Evolutionary conservation across 2,113 vertebrate species (phyloP), one percentile per base, ranked within the genome.

Genomic region (Ursus arctos): DNA sequence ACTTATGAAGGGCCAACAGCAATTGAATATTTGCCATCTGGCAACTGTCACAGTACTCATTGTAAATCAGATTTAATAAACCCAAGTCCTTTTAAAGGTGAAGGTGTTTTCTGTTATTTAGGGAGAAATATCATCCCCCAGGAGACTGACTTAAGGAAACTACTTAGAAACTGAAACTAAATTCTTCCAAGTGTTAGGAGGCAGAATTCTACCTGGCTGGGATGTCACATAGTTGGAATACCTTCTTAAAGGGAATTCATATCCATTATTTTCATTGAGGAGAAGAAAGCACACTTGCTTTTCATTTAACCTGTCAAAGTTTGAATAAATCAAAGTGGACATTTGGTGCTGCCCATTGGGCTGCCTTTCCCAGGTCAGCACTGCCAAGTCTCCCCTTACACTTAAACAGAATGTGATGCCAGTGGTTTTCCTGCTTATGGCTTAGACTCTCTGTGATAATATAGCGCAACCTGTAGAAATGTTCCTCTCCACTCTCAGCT

Each of bases 1-100:
- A 81, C 83, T 97, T 92, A 84, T 33, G 92, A 96, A 86, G 65
- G 74, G 33, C 67, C 91, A 94, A 83, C 63, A 95, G 86, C 43
- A 81, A 94, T 49, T 80, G 95, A 96, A 84, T 95, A 87, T 90
- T 94, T 96, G 77, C 96, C 86, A 97, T 97, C 91, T 93, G 88
- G 91, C 86, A 97, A 95, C 82, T 97, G 95, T 93, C 97, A 96
- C 53, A 80, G 43, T 95, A 76, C 86, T 97, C 95, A 81, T 2
- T 97, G 63, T 96, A 96, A 98, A 97, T 98, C 79, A 97, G 83
- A 96, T 71, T 95, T 97, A 94, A 97, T 95, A 95, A 97, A 98
- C 36, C 43, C 63, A 97, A 95, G 59, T 65, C 28, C 47, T 96
- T 95, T 96, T 49, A 93, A 96, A 94, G 86, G 47, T 91, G 92